Base-by-base conservation (phyloP, 30 jellyfish, hydroid and myxozoan species). In the Aurelia coerulea region DNA sequence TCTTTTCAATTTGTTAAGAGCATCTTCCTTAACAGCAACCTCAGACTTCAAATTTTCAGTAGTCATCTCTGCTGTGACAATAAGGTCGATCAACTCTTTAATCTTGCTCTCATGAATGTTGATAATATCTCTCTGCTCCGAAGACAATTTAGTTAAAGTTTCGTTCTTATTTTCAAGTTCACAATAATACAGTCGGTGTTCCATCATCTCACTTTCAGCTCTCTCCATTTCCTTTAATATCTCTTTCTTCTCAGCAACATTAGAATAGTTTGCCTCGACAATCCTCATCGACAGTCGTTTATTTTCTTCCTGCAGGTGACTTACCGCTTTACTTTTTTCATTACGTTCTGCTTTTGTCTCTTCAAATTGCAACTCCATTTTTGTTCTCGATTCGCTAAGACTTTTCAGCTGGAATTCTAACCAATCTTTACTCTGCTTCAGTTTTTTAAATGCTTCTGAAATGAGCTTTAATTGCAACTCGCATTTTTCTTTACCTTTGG, bases 371-470 rank as follows among this genome's bases (percentile, higher is more conserved):
- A 83, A 42, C 74, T 83, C 83, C 92, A 83, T 83, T 35, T 83
- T 83, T 12, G 80, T 72, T 32, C 92, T 76, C n/a, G 92, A 83
- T n/a, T 83, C 92, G 31, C 92, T 71, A 34, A 83, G 73, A 2
- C 86, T 32, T 50, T 83, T 83, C 50, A 83, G 72, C 53, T 85
- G 94, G 66, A 85, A 75, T 66, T 85, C 94, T 54, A 85, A 74
- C 94, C 94, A 85, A 51, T 65, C 78, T 46, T 85, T 85, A 54
- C 83, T 74, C n/a, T 63, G 80, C 56, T 85, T 74, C 65, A 85
- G n/a, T 39, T 85, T 74, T 65, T 85, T 74, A 65, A 85, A 85
- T 4, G 94, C 88, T 16, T 74, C 94, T 19, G 92, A 83, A 58
- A 83, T 31, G 62, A 83, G 50, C 59, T 71, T 83, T 71, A 71